Percentiles rank a stretch among this genome's conserved stretches.
phyloP scores from a whole-genome alignment of 2,113 vertebrate species.

The Microcebus jonahi region DNA sequence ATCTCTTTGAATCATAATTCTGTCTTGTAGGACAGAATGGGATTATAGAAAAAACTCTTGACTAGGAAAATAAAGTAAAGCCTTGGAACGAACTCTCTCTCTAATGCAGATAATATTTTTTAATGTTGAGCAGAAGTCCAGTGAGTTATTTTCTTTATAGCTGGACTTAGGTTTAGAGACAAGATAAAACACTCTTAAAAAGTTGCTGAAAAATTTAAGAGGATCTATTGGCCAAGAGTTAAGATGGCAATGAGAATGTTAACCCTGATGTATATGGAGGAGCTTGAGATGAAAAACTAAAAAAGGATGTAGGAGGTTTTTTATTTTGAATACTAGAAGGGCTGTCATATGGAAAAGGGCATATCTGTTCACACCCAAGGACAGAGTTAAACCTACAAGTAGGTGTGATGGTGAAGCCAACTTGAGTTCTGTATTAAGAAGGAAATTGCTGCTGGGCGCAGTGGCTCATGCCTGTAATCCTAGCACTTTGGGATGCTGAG shows the following conservation, averaged over 20 bases:
- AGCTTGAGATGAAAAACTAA: constrained; percentile 13
- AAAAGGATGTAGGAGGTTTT: neutral
- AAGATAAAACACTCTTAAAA: constrained; percentile 33
- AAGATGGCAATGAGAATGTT: constrained; percentile 47
- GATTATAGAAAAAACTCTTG: constrained; percentile 26
- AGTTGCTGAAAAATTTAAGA: constrained; percentile 62
- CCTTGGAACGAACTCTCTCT: constrained; percentile 42
- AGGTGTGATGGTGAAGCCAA: neutral
- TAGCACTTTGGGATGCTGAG: neutral
- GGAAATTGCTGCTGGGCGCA: neutral
- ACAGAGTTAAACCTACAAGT: neutral
- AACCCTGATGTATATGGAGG: constrained; percentile 4
- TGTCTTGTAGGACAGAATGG: constrained; percentile 25
- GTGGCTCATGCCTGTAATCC: neutral
- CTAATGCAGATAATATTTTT: constrained; percentile 29
- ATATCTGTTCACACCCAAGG: neutral
- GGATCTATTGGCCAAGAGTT: constrained; percentile 20
- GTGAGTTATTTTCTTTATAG: constrained; percentile 49
- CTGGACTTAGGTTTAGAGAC: constrained; percentile 26
- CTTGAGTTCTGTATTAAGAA: neutral
- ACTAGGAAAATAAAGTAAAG: constrained; percentile 53
- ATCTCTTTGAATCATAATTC: constrained; percentile 53
- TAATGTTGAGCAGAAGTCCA: constrained; percentile 42
- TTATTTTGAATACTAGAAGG: constrained; percentile 44
- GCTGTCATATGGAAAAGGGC: neutral